Evolutionary conservation across 2,113 vertebrate genomes (phyloP).

Genomic region (Ptilonorhynchus violaceus): DNA sequence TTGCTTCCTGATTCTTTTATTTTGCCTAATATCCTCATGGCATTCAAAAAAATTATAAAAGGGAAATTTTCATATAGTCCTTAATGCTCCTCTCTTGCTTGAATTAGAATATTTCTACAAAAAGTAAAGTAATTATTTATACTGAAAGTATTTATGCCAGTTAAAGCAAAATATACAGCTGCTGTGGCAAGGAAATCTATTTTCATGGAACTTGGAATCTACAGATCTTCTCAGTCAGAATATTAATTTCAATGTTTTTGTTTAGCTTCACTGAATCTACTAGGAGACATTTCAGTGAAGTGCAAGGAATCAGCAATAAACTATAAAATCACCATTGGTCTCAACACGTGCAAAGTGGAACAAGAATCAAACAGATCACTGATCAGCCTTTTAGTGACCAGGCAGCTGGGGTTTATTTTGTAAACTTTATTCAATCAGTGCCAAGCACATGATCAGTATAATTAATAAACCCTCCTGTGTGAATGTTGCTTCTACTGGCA

Average conservation of each 20-base stretch:
- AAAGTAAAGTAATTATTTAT: background rate
- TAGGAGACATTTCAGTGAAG: background rate
- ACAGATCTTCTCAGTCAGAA: background rate
- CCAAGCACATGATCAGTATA: background rate
- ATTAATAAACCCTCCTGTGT: background rate
- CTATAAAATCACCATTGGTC: background rate
- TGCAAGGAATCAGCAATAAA: background rate
- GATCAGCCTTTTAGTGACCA: background rate
- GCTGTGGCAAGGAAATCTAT: background rate
- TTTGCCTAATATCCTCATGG: background rate
- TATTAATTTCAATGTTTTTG: background rate
- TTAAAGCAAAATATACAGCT: background rate
- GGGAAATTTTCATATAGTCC: background rate
- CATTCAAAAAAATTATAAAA: background rate
- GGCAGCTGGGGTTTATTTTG: background rate
- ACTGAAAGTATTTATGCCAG: background rate
- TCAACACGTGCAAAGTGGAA: background rate
- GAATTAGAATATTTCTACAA: background rate
- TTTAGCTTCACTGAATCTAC: background rate
- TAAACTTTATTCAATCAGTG: background rate
- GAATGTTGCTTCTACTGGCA: background rate
- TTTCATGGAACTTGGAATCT: background rate
- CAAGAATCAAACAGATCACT: background rate
- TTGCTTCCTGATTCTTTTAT: background rate
- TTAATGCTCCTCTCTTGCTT: background rate